phyloP scores from a whole-genome alignment of 2,797 vertebrate species.

The Fistularia commersonii region DNA sequence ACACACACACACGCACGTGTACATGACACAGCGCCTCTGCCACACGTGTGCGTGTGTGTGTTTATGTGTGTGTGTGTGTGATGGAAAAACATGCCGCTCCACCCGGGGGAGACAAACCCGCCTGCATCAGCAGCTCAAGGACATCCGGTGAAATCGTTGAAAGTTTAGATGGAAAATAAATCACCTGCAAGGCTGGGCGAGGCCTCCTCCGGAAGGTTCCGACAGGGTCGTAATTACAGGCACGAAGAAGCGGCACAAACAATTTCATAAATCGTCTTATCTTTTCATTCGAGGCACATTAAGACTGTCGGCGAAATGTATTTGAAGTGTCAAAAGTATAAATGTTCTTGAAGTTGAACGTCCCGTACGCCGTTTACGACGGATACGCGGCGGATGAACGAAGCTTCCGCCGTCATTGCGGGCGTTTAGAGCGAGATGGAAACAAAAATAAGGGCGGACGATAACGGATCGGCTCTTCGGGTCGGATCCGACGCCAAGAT shows the following conservation, averaged over 20 bases:
- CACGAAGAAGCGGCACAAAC: too few species aligned
- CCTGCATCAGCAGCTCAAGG: conserved; percentile 31
- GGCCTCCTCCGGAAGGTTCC: background rate
- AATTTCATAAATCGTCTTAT: too few species aligned
- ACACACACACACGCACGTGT: conserved; percentile 7
- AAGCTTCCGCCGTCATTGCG: background rate
- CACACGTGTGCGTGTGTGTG: too few species aligned
- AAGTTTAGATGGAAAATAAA: conserved; percentile 10
- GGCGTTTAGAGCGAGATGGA: background rate
- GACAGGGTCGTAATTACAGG: background rate
- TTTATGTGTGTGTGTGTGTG: background rate
- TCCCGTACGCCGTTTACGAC: too few species aligned
- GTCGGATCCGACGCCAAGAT: conserved; percentile 36
- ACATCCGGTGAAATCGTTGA: conserved; percentile 22
- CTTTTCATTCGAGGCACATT: too few species aligned
- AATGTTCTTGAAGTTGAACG: too few species aligned
- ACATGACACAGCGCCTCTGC: background rate
- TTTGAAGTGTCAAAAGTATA: too few species aligned
- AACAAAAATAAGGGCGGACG: background rate
- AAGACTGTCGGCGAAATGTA: too few species aligned
- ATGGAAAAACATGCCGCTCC: conserved; percentile 43
- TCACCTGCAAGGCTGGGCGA: conserved; percentile 6
- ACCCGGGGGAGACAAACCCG: conserved; percentile 21
- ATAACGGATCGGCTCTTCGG: background rate
- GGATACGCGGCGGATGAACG: background rate